Evolutionary conservation across 2,113 vertebrate species (phyloP), one percentile per base, ranked within the genome.

Genomic region (Lasiurus cinereus): DNA sequence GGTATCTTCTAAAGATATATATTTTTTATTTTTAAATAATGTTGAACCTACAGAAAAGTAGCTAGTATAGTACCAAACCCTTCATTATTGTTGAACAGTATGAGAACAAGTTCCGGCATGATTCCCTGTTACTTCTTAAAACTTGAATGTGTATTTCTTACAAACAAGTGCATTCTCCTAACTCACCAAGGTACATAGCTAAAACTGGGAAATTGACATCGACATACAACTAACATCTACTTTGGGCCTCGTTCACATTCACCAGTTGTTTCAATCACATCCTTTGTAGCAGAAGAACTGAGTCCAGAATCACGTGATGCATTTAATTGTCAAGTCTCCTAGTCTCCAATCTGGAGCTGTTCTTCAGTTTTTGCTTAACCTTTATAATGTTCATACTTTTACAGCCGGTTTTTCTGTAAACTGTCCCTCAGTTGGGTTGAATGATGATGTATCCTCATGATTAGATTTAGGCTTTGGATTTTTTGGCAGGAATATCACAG

Each of bases 1-100:
- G 24, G 21, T 85, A 48, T 76, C 69, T 90, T 90, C 24, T 80
- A 83, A 66, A 66, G 84, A 59, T 67, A 82, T 86, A 56, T 21
- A 21, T 56, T 52, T 66, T 92, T 91, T 85, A 76, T 64, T 64
- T 94, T 72, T 66, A 82, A 94, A 29, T 88, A 36, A 91, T 77
- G 73, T 56, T 33, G 70, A 85, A 70, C 36, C 36, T 95, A 76
- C 36, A 85, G 43, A 70, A 85, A 69, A 86, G 31, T 3, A 18
- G 79, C 36, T 39, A 77, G 16, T 29, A 66, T 19, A 43, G 22
- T 54, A 39, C 36, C 31, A 94, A 77, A 62, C 77, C 43, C 16
- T 15, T 56, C 9, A 31, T 64, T 90, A 9, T 72, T 86, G 29
- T 70, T 88, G 10, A 73, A 67, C 36, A 67, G n/a, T 48, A 50